Conservation (phyloP, 1,140 invertebrate genomes). For the Nautilus pompilius region DNA sequence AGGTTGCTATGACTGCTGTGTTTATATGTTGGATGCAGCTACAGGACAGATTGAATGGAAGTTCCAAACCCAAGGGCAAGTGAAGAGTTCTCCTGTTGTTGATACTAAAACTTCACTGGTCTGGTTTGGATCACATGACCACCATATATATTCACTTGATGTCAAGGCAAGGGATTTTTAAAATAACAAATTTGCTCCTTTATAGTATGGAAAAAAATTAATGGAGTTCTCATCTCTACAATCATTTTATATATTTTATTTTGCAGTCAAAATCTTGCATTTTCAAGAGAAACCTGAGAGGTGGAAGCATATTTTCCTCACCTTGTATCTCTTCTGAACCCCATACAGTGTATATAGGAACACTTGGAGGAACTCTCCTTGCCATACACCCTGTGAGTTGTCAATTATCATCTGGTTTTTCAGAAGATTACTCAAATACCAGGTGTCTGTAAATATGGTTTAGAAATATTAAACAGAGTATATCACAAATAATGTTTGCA, state of each 20-base stretch:
- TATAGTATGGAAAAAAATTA: too few relatives aligned
- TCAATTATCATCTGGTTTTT: too few relatives aligned
- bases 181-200: too few relatives aligned
- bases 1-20: constrained; percentile 67
- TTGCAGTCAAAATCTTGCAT: constrained; percentile 51
- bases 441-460: too few relatives aligned
- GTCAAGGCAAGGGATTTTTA: too few relatives aligned
- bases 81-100: constrained; percentile 67
- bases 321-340: constrained; percentile 57
- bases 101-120: constrained; percentile 52
- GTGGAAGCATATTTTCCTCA: constrained; percentile 64
- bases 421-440: too few relatives aligned
- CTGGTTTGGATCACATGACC: constrained; percentile 68
- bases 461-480: too few relatives aligned
- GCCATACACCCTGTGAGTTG: constrained; percentile 25
- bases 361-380: constrained; percentile 62
- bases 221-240: too few relatives aligned
- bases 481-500: too few relatives aligned
- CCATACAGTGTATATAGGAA: constrained; percentile 58
- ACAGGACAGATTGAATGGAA: constrained; percentile 63
- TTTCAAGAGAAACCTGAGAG: constrained; percentile 56
- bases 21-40: constrained; percentile 63
- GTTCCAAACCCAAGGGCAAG: constrained; percentile 61
- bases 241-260: constrained; percentile 9
- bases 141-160: constrained; percentile 26